A percentile compares a stretch with the other conserved stretches of the same genome.
These are phyloP conservation scores for Plebejus argus DNA, from an alignment of 2,888 invertebrate species.

Conservation along the genomic window DNA sequence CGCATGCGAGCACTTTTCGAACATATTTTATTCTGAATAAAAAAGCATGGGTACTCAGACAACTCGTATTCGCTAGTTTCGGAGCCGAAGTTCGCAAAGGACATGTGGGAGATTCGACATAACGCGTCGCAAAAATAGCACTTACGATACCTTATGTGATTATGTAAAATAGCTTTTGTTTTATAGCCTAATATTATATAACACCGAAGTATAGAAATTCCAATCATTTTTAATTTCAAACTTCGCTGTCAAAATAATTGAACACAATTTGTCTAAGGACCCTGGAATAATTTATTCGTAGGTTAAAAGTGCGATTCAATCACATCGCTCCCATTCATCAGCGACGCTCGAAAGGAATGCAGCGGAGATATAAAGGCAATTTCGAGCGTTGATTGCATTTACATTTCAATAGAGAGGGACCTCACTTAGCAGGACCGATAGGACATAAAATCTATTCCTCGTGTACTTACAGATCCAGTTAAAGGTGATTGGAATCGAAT, in stretches of 20 bases:
- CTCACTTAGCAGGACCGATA: constrained; percentile 2
- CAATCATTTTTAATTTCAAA: no score
- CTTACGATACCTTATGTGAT: no score
- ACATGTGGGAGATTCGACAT: neutral
- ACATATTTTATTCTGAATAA: constrained; percentile 12
- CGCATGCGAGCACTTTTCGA: neutral
- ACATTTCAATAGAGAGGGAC: constrained; percentile 20
- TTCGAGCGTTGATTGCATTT: constrained; percentile 23
- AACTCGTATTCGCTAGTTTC: neutral
- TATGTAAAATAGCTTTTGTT: no score
- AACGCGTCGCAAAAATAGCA: neutral
- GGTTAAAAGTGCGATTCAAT: constrained; percentile 10
- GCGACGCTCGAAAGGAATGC: neutral
- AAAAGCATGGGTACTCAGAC: neutral
- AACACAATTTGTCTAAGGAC: neutral
- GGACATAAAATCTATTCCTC: neutral
- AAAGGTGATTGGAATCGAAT: neutral
- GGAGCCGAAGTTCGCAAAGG: neutral
- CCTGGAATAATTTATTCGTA: constrained; percentile 9
- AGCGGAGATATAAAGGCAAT: constrained; percentile 23
- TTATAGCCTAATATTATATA: no score
- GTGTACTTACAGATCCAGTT: constrained; percentile 4
- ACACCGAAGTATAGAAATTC: no score
- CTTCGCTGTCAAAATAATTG: no score
- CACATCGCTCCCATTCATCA: constrained; percentile 14